Percentiles rank a stretch among this genome's conserved stretches.
These are phyloP conservation scores for Aphelocoma coerulescens DNA, from an alignment of 2,113 vertebrate genomes.

Conservation along the genomic window DNA sequence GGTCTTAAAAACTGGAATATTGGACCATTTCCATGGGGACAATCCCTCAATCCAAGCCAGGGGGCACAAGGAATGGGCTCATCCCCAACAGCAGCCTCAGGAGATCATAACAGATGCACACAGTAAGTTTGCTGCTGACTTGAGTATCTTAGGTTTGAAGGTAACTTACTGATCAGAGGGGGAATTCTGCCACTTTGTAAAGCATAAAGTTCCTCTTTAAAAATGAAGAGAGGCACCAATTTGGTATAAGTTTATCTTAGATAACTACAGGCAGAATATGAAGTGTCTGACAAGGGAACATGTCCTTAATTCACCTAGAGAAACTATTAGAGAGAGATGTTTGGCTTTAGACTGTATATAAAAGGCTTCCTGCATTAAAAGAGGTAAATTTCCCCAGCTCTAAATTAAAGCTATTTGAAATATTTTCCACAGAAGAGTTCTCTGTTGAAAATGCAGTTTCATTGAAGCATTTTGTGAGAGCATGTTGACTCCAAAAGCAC, in stretches of 20 bases:
- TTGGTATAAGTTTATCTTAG: not conserved
- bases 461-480: slow-evolving; percentile 55
- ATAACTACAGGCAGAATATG: not conserved
- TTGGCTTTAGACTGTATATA: slow-evolving; percentile 44
- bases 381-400: slow-evolving; percentile 37
- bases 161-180: not conserved
- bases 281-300: not conserved
- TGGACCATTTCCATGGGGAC: not conserved
- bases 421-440: slow-evolving; percentile 53
- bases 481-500: slow-evolving; percentile 49
- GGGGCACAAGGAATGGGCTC: not conserved
- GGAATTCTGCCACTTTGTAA: not conserved
- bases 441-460: slow-evolving; percentile 58
- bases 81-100: not conserved
- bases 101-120: not conserved
- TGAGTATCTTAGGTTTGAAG: not conserved
- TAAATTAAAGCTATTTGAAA: slow-evolving; percentile 63
- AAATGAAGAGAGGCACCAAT: not conserved
- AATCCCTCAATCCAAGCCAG: not conserved
- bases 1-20: not conserved
- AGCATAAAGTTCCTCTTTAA: not conserved
- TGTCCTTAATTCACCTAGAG: slow-evolving; percentile 45
- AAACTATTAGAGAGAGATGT: slow-evolving; percentile 52
- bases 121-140: not conserved
- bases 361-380: slow-evolving; percentile 53